Evolutionary conservation across 2,888 invertebrate genomes (phyloP), one percentile per base, ranked within the genome.

Genomic region (Galeopsomyia nigrocyanea): DNA sequence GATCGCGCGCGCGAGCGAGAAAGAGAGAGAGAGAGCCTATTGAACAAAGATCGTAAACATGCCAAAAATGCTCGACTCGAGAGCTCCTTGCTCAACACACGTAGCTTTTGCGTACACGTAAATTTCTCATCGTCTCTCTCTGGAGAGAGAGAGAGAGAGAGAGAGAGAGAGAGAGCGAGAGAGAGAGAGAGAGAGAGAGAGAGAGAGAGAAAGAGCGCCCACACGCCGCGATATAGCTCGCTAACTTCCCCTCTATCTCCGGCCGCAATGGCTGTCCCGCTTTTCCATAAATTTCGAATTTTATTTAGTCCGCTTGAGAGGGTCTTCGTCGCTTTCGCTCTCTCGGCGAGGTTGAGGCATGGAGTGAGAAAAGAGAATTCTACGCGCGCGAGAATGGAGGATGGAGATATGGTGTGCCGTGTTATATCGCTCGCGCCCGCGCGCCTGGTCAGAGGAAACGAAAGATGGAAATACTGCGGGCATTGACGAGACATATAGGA

Each of bases 201-300:
- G 26, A 26, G 5, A 26, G 26, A 26, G 26, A n/a, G 26, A 26
- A 5, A 2, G 26, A 26, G 26, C 26, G 26, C 26, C 26, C 39
- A 7, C 39, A 39, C 39, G 13, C 39, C 39, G 39, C 39, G 39
- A 39, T 39, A 39, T 39, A 39, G 39, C 39, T 39, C 68, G 72
- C 60, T 64, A 68, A 64, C 68, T 60, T 60, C 61, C 62, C 39
- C 65, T 65, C 66, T 68, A 71, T 71, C 71, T 68, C 46, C 39
- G 50, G 61, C 46, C 66, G 66, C 62, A 63, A 26, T 26, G 26
- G 65, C 68, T 70, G 67, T 71, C 77, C 71, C 73, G 73, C 77
- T 78, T 85, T 85, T 84, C 83, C 84, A 85, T 85, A 85, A 84
- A 84, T 84, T 84, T 80, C 81, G 76, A 79, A 81, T 83, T 85